These are phyloP conservation scores for Phalacrocorax carbo DNA, from an alignment of 2,113 vertebrate genomes.

Conservation along the genomic window DNA sequence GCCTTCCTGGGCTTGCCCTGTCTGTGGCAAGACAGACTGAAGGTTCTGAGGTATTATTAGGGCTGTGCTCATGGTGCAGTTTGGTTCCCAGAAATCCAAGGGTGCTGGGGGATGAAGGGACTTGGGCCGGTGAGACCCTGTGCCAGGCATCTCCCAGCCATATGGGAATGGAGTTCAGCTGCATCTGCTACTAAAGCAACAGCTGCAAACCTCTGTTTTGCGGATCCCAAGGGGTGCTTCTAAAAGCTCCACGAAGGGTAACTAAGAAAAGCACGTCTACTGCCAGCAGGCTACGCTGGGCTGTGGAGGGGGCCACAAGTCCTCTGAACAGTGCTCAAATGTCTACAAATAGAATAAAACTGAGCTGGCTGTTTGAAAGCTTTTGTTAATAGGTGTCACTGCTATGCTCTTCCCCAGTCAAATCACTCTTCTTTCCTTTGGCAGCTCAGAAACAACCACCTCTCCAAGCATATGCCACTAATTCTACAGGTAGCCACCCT, in stretches of 20 bases:
- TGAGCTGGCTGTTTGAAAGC: not conserved
- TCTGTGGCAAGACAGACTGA: not conserved
- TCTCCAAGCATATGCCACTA: not conserved
- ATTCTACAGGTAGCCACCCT: not conserved
- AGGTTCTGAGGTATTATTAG: not conserved
- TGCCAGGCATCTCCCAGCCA: not conserved
- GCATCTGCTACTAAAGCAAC: not conserved
- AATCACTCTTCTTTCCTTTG: not conserved
- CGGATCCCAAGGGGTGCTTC: not conserved
- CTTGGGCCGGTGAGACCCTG: not conserved
- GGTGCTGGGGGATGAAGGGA: not conserved
- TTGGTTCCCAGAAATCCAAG: not conserved
- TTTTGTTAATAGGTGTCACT: constrained; percentile 1
- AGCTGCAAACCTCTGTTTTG: not conserved
- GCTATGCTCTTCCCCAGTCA: not conserved
- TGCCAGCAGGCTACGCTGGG: not conserved
- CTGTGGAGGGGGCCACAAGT: not conserved
- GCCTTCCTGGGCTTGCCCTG: not conserved
- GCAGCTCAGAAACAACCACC: not conserved
- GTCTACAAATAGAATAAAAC: not conserved
- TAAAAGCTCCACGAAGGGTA: not conserved
- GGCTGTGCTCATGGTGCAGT: not conserved
- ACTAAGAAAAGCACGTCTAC: not conserved
- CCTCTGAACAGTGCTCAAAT: not conserved
- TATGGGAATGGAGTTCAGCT: not conserved